A percentile compares a stretch with the other conserved stretches of the same genome.
These are phyloP conservation scores for Drosophila melanogaster DNA, from an alignment of 1,140 invertebrate genomes.

Conservation along the genomic window Release_6_plus_ISO1_MT NT_033779.5:12181501-12182000, in stretches of 20 bases:
- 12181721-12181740: slow-evolving; percentile 5
- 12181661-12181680: slow-evolving; percentile 57
- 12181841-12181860: too few relatives aligned
- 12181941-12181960: slow-evolving; percentile 53
- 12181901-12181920: background rate
- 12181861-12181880: too few relatives aligned
- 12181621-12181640: slow-evolving; percentile 84
- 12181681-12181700: slow-evolving; percentile 11
- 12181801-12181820: background rate
- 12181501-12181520: background rate
- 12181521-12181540: slow-evolving; percentile 16
- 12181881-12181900: too few relatives aligned
- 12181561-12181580: slow-evolving; percentile 66
- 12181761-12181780: slow-evolving; percentile 10
- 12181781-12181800: too few relatives aligned
- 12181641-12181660: slow-evolving; percentile 74
- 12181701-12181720: background rate
- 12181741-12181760: slow-evolving; percentile 41
- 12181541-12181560: slow-evolving; percentile 36
- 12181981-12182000: slow-evolving; percentile 23
- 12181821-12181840: background rate
- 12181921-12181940: slow-evolving; percentile 19
- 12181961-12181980: slow-evolving; percentile 45
- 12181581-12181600: slow-evolving; percentile 83
- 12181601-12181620: slow-evolving; percentile 83